phyloP scores from a whole-genome alignment of 2,888 invertebrate genomes.

The Cephus spinipes region DNA sequence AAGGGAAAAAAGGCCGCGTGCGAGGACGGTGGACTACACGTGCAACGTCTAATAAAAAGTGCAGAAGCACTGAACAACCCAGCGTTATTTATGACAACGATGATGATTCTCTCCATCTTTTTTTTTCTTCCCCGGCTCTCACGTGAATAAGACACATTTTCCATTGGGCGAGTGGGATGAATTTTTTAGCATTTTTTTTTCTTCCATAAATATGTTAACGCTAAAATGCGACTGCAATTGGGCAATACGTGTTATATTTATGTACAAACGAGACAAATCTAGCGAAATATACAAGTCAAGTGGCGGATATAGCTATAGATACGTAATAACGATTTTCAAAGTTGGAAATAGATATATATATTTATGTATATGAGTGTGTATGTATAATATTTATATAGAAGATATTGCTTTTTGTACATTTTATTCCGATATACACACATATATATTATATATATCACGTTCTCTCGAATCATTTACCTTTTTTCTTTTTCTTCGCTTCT shows the following conservation, averaged over 20 bases:
- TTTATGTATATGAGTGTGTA: slow-evolving; percentile 32
- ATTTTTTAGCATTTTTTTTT: not conserved
- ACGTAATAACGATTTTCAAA: slow-evolving; percentile 17
- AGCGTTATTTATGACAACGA: not conserved
- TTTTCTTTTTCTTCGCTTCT: not conserved
- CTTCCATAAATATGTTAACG: not conserved
- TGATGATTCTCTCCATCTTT: not conserved
- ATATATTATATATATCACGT: slow-evolving; percentile 7
- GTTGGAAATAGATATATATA: slow-evolving; percentile 31
- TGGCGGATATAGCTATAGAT: not conserved
- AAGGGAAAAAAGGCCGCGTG: not conserved
- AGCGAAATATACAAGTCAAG: slow-evolving; percentile 3
- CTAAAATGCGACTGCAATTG: not conserved
- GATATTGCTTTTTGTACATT: slow-evolving; percentile 56
- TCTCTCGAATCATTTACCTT: slow-evolving; percentile 7
- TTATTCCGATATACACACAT: slow-evolving; percentile 31
- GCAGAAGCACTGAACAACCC: not conserved
- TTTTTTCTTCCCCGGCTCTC: not conserved
- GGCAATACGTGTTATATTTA: not conserved
- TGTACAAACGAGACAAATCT: slow-evolving; percentile 4
- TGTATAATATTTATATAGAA: slow-evolving; percentile 28
- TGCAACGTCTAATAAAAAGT: not conserved
- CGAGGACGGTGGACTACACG: not conserved
- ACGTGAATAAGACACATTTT: not conserved
- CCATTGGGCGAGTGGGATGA: not conserved